Conservation (phyloP, 2,113 vertebrate genomes). For the Eonycteris spelaea region DNA sequence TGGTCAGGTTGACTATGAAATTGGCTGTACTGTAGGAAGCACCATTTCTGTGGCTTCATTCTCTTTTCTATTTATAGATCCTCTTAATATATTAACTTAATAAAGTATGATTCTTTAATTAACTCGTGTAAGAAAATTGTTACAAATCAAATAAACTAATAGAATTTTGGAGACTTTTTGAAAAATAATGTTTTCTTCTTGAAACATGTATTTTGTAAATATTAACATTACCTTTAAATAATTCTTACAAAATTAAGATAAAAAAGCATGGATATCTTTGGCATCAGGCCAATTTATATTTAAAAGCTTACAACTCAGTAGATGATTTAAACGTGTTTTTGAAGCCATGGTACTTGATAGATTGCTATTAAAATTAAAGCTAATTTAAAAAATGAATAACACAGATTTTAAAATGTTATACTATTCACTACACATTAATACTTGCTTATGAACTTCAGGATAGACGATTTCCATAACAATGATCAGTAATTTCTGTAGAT, state of each 20-base stretch:
- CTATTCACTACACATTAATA: background rate
- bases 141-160: background rate
- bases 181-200: conserved; percentile 50
- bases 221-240: conserved; percentile 44
- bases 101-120: background rate
- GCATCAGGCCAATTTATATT: background rate
- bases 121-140: background rate
- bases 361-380: background rate
- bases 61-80: background rate
- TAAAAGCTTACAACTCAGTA: background rate
- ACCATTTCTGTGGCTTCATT: background rate
- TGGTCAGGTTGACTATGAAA: background rate
- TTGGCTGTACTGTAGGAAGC: background rate
- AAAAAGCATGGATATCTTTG: conserved; percentile 37
- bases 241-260: conserved; percentile 34
- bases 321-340: background rate
- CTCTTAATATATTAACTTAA: background rate
- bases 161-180: background rate
- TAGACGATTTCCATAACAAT: background rate
- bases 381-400: conserved; percentile 1
- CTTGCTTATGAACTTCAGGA: background rate
- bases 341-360: background rate
- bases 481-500: background rate
- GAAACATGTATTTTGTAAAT: conserved; percentile 35
- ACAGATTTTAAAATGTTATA: background rate